Evolutionary conservation across 37 sponge, comb jelly and placozoan genomes (phyloP), one percentile per base, ranked within the genome.

Genomic region (Geodia barretti): DNA sequence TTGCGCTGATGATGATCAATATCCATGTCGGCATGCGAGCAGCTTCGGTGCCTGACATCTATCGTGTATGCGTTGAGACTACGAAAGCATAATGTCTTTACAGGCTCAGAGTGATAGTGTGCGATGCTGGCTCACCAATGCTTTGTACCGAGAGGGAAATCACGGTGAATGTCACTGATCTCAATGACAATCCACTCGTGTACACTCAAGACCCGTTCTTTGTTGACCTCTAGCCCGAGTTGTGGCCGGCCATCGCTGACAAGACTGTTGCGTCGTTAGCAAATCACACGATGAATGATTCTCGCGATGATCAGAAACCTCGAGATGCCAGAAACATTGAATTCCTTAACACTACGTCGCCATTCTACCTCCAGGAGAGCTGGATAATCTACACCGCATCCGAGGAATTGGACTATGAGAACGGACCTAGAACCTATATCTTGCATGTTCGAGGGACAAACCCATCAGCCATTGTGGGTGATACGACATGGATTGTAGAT

Each of bases 111-210:
- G 81, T 88, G 37, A 41, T 60, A 4, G 94, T 87, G 7, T 76
- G 71, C 59, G 91, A 88, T 68, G 29, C 41, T 23, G 64, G 72
- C 39, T 47, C n/a, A 21, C 64, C 77, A 23, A 37, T 36, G 0
- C 24, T 79, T 34, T 85, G 86, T 58, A 67, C 84, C 25, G 40
- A 76, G 19, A 61, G 33, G 14, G 60, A 47, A 38, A 39, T 91
- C 25, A 84, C 79, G 25, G 60, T 94, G 17, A 60, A 68, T 47
- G 73, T 96, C 1, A 39, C 70, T 5, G 97, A 96, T 59, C 73
- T 82, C 24, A 96, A 96, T 43, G 97, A 96, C 70, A 91, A 96
- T 54, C 24, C 77, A 60, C 97, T 92, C 23, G 66, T 72, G 1
- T 83, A 88, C 68, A 3, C 69, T 3, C 60, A 81, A 38, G 85